These are phyloP conservation scores for Liposcelis brunnea DNA, from an alignment of 2,888 invertebrate genomes.

Conservation along the genomic window DNA sequence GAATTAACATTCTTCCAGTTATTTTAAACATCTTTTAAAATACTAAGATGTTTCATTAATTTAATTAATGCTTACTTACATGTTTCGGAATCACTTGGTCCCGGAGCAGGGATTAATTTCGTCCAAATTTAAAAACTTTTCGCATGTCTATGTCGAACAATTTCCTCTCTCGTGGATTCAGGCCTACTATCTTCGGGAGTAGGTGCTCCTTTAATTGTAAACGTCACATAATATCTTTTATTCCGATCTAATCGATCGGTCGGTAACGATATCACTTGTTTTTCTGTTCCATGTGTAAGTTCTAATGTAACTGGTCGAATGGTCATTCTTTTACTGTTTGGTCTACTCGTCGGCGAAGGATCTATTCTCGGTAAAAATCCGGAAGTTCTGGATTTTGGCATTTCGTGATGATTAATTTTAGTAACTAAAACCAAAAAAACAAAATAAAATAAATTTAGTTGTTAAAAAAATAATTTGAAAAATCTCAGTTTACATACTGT, in stretches of 20 bases:
- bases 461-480: conserved; percentile 8
- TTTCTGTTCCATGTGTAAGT: conserved; percentile 67
- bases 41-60: too few relatives aligned
- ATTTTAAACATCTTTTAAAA: too few relatives aligned
- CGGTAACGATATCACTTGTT: conserved; percentile 73
- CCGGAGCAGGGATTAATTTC: not conserved
- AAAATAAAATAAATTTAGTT: conserved; percentile 6
- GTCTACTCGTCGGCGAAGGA: conserved; percentile 17
- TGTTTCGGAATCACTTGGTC: too few relatives aligned
- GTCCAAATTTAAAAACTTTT: conserved; percentile 14
- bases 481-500: conserved; percentile 45
- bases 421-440: conserved; percentile 39
- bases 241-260: conserved; percentile 73
- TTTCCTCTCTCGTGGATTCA: conserved; percentile 7
- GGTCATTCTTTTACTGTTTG: not conserved
- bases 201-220: conserved; percentile 58
- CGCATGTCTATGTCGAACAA: conserved; percentile 14
- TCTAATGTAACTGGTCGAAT: conserved; percentile 37
- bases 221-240: conserved; percentile 82
- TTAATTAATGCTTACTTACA: too few relatives aligned
- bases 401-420: conserved; percentile 60
- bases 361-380: conserved; percentile 25
- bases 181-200: conserved; percentile 11
- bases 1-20: too few relatives aligned
- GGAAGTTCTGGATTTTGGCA: conserved; percentile 50